A percentile compares a stretch with the other conserved stretches of the same genome.
These are phyloP conservation scores for Hucho hucho DNA, from an alignment of 2,113 vertebrate genomes.

Conservation along the genomic window DNA sequence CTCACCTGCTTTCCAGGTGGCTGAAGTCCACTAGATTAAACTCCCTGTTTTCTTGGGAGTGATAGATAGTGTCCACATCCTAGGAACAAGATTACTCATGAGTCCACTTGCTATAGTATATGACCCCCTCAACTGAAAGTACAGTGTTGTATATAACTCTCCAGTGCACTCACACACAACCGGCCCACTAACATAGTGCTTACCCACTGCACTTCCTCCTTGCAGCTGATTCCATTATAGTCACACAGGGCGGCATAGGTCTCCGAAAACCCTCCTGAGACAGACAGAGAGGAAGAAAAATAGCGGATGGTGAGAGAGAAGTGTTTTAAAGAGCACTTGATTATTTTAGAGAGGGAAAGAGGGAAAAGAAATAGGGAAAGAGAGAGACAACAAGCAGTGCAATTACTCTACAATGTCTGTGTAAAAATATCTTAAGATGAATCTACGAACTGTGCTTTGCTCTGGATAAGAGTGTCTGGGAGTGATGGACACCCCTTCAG, in stretches of 20 bases:
- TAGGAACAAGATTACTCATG: constrained; percentile 56
- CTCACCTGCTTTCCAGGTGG: constrained; percentile 86
- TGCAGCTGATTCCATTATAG: constrained; percentile 83
- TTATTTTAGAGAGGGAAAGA: not conserved
- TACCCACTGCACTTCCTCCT: constrained; percentile 76
- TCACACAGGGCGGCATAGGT: constrained; percentile 86
- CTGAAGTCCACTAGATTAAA: constrained; percentile 88
- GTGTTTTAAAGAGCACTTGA: constrained; percentile 7
- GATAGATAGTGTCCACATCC: constrained; percentile 90
- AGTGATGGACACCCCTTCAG: no score
- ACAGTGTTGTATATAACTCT: constrained; percentile 41
- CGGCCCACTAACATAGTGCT: constrained; percentile 57
- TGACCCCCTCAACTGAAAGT: constrained; percentile 27
- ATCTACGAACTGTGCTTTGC: no score
- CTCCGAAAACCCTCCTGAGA: constrained; percentile 78
- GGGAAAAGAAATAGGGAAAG: not conserved
- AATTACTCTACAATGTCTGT: not conserved
- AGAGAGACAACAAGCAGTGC: not conserved
- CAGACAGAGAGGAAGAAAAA: constrained; percentile 25
- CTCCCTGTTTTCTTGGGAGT: constrained; percentile 85
- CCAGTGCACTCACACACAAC: constrained; percentile 52
- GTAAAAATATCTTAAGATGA: not conserved
- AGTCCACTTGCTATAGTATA: constrained; percentile 30
- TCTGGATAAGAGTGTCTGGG: no score
- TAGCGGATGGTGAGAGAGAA: not conserved